phyloP scores from a whole-genome alignment of 2,113 vertebrate genomes.

The Lutjanus erythropterus region DNA sequence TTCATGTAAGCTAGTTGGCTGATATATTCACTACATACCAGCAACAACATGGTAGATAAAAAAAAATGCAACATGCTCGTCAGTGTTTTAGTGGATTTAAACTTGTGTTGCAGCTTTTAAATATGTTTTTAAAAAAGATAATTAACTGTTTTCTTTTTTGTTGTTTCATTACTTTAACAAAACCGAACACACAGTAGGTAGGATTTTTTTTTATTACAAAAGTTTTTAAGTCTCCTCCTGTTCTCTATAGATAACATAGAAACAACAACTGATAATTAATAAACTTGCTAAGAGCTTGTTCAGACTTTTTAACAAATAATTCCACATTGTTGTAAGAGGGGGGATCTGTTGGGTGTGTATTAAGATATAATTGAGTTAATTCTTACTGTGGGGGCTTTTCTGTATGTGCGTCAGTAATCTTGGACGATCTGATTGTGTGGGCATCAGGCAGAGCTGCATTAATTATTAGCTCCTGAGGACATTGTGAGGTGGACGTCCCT shows the following conservation, averaged over 20 bases:
- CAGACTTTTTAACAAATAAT: not conserved
- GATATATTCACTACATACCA: no score
- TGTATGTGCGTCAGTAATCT: not conserved
- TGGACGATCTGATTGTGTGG: constrained; percentile 29
- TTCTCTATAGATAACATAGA: constrained; percentile 20
- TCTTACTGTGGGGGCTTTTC: constrained; percentile 9
- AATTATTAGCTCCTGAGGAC: constrained; percentile 37
- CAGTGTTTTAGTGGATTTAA: no score
- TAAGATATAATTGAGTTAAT: constrained; percentile 4
- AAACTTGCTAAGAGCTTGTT: not conserved
- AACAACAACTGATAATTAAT: constrained; percentile 1
- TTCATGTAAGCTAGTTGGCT: no score
- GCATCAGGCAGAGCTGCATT: constrained; percentile 17
- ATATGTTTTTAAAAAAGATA: no score
- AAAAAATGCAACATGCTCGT: no score
- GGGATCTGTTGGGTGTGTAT: not conserved
- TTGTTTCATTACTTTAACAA: no score
- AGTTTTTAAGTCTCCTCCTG: no score
- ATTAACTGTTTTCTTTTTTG: no score
- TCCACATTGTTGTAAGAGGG: not conserved
- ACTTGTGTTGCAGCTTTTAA: no score
- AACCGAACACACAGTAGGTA: no score
- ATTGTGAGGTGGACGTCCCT: constrained; percentile 3
- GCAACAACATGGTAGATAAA: no score
- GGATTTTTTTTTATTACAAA: no score